Base-by-base conservation (phyloP, 2,888 invertebrate species). In the Altica lythri region DNA sequence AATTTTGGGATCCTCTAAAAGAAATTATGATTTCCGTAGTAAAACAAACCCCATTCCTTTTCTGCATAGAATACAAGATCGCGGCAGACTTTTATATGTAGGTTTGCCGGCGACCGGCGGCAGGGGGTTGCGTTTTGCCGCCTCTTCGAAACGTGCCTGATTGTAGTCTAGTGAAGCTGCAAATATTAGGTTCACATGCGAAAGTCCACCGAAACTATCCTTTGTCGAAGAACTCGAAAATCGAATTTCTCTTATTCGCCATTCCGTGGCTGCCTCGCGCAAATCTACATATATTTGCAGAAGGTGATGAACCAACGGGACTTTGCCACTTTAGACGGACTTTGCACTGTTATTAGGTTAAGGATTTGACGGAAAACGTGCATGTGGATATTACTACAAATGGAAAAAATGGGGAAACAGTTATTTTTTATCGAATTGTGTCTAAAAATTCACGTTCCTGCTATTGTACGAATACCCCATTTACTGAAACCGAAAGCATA, bases 241-340 rank as follows among this genome's bases (percentile, higher is more conserved):
- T 74, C 73, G 70, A 73, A 74, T 74, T 74, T 72, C 68, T 67
- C 69, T 68, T 71, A 72, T 70, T 73, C 70, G 68, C 68, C 66
- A 69, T 69, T 69, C 69, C 56, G 53, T 55, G 63, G 66, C 68
- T 67, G 66, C 63, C 63, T 62, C 62, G 59, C 22, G 55, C 61
- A 64, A 73, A 73, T 73, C 72, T 73, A 72, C 73, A 73, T 73
- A 73, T 66, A 73, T 73, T 73, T 73, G 67, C 22, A 35, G 60
- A 56, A 68, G 69, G 68, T 68, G 68, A 63, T 61, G 55, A 60
- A 58, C 62, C 55, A 55, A 56, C 16, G 3, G n/a, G n/a, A 13
- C 34, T 34, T 16, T 9, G 25, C 40, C 40, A 40, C 22, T 22
- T 40, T 50, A 19, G 38, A 40, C 59, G 62, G 63, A 61, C 59